Percentiles rank a stretch among this genome's conserved stretches.
Conservation (phyloP, 2,113 vertebrate species). For the Tylochromis polylepis region DNA sequence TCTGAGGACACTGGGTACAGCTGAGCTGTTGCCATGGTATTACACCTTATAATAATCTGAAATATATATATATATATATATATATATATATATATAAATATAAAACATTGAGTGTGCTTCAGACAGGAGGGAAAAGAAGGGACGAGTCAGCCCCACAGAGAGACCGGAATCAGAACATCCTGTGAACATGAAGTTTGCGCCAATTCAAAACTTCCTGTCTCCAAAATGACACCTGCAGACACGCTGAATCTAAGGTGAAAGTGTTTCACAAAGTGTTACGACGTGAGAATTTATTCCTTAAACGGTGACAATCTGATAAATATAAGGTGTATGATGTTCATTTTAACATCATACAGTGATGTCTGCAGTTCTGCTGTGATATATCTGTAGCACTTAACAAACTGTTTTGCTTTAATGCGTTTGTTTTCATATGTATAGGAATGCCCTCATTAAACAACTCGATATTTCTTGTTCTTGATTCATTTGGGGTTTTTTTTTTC, state of each 20-base stretch:
- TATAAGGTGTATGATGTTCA: not conserved
- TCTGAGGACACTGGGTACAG: not conserved
- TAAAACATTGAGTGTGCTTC: too few species aligned
- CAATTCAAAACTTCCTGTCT: not conserved
- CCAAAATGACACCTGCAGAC: not conserved
- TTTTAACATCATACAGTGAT: not conserved
- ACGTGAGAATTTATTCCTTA: not conserved
- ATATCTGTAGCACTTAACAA: not conserved
- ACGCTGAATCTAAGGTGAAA: not conserved
- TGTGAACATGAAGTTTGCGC: not conserved
- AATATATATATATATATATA: not conserved
- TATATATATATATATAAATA: not conserved
- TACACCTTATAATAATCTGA: not conserved
- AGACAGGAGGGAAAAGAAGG: not conserved
- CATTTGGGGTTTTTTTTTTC: accelerated
- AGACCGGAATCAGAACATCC: not conserved
- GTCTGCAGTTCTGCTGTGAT: not conserved
- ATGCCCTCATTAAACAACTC: not conserved
- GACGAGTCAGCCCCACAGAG: not conserved
- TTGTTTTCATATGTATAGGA: not conserved
- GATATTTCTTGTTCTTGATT: not conserved
- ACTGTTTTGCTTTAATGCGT: not conserved
- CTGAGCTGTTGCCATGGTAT: slow-evolving; percentile 32
- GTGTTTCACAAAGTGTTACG: not conserved
- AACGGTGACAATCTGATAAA: not conserved